Evolutionary conservation across 2,888 invertebrate species (phyloP).

Genomic region (Amphipyra berbera): DNA sequence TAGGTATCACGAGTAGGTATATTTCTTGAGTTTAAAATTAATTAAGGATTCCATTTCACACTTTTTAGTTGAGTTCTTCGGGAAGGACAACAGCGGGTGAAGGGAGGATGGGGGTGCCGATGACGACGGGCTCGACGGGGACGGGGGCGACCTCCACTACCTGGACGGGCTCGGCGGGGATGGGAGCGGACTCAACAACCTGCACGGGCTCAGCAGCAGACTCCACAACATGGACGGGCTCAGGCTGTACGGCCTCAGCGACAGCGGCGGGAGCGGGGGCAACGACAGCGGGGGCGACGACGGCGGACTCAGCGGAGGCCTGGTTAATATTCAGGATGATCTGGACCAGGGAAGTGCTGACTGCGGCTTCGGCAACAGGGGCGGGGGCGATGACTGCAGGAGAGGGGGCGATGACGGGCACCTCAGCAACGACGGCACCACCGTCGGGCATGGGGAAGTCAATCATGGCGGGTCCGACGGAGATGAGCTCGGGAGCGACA

Average conservation of each 20-base stretch:
- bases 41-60: background rate
- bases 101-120: slow-evolving; percentile 56
- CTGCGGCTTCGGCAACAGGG: slow-evolving; percentile 24
- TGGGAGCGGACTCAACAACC: slow-evolving; percentile 23
- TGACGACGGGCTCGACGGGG: slow-evolving; percentile 49
- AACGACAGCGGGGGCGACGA: slow-evolving; percentile 37
- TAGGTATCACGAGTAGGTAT: too few relatives aligned
- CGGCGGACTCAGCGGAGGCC: slow-evolving; percentile 30
- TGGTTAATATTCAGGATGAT: slow-evolving; percentile 65
- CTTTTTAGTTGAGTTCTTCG: slow-evolving; percentile 36
- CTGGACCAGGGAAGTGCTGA: slow-evolving; percentile 58
- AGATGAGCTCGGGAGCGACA: slow-evolving; percentile 28
- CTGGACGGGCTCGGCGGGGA: slow-evolving; percentile 32
- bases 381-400: slow-evolving; percentile 27
- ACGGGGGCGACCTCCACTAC: slow-evolving; percentile 36
- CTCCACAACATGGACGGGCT: slow-evolving; percentile 33
- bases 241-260: slow-evolving; percentile 42
- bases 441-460: slow-evolving; percentile 47
- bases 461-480: slow-evolving; percentile 34
- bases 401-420: slow-evolving; percentile 29
- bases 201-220: slow-evolving; percentile 17
- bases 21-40: too few relatives aligned
- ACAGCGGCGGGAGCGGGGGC: slow-evolving; percentile 62
- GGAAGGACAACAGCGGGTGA: slow-evolving; percentile 59
- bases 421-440: slow-evolving; percentile 14